Percentiles rank a stretch among this genome's conserved stretches.
These are phyloP conservation scores for Calephelis nemesis DNA, from an alignment of 1,140 invertebrate species.

Conservation along the genomic window DNA sequence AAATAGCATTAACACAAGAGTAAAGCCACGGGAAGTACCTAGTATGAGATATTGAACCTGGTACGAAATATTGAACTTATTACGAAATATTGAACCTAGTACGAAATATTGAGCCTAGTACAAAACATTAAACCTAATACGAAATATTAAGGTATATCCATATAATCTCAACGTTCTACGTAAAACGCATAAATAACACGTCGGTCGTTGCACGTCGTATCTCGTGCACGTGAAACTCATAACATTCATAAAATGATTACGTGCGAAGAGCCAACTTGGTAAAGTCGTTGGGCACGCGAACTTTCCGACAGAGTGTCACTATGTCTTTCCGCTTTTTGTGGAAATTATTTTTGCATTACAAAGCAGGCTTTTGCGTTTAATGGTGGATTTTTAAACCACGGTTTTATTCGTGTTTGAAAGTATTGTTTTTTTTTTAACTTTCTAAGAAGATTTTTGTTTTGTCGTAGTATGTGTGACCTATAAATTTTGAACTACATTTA, in stretches of 20 bases:
- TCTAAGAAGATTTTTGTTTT: too few relatives aligned
- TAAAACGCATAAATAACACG: slow-evolving; percentile 46
- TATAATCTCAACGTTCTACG: slow-evolving; percentile 19
- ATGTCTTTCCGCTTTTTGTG: slow-evolving; percentile 6
- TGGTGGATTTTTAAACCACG: neutral
- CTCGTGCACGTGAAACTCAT: slow-evolving; percentile 58
- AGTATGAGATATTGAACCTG: too few relatives aligned
- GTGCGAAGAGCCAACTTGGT: slow-evolving; percentile 48
- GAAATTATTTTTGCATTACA: slow-evolving; percentile 12
- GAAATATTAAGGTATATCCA: slow-evolving; percentile 20
- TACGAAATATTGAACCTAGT: too few relatives aligned
- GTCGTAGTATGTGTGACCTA: too few relatives aligned
- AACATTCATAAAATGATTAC: slow-evolving; percentile 68
- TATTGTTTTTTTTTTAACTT: neutral
- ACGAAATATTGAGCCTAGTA: too few relatives aligned
- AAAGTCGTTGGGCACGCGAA: slow-evolving; percentile 14
- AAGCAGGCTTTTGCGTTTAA: neutral
- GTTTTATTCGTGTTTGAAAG: neutral
- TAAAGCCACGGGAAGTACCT: too few relatives aligned
- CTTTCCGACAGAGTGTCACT: slow-evolving; percentile 14
- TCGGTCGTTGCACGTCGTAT: slow-evolving; percentile 48
- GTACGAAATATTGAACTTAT: too few relatives aligned
- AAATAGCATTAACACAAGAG: too few relatives aligned
- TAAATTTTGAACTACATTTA: too few relatives aligned
- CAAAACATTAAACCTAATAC: too few relatives aligned